Conservation (phyloP, 2,113 vertebrate genomes). For the Cyanoramphus novaezelandiae region DNA sequence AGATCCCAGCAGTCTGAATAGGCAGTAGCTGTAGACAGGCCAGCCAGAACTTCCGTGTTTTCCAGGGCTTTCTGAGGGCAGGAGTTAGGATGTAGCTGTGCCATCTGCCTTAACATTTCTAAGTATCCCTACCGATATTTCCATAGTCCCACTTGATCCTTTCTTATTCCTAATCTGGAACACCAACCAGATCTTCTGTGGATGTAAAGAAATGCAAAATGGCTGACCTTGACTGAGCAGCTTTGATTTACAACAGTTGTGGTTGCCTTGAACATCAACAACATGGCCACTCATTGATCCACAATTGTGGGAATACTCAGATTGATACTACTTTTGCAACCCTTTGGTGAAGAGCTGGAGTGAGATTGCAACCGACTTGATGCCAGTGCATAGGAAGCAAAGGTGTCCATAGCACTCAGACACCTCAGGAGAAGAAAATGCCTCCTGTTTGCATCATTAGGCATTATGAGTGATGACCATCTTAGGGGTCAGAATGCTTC, state of each 20-base stretch:
- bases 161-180: neutral
- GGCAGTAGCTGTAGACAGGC: neutral
- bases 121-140: neutral
- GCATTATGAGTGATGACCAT: neutral
- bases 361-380: neutral
- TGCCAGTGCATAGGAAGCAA: too few species aligned
- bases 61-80: neutral
- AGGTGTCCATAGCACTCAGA: neutral
- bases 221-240: neutral
- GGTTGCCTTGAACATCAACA: neutral
- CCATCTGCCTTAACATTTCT: neutral
- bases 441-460: neutral
- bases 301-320: neutral
- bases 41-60: neutral
- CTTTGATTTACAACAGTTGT: neutral
- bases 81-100: neutral
- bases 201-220: neutral
- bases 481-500: neutral
- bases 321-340: neutral
- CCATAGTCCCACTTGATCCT: neutral
- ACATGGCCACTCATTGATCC: fast-evolving
- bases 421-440: neutral
- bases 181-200: neutral
- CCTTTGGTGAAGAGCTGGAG: neutral
- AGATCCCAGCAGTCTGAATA: neutral